phyloP scores from a whole-genome alignment of 2,113 vertebrate species.

The Hippocampus mohnikei region DNA sequence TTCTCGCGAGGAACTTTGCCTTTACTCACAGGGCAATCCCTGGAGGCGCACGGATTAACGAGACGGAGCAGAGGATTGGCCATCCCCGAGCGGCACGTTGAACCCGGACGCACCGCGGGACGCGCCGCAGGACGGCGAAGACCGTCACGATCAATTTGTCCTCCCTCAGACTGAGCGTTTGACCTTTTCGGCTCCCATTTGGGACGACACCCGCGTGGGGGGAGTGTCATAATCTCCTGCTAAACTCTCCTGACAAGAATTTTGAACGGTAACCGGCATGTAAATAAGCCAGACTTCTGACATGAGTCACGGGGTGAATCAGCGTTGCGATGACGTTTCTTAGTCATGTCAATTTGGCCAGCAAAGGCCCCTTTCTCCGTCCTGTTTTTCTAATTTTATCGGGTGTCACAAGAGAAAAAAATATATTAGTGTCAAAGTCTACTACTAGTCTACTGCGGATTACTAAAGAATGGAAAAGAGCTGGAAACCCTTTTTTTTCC shows the following conservation, averaged over 20 bases:
- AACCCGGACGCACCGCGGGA: background rate
- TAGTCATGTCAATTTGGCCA: too few species aligned
- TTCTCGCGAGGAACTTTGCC: background rate
- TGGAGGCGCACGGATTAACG: background rate
- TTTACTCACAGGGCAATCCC: background rate
- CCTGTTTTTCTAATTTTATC: too few species aligned
- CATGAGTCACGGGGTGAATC: too few species aligned
- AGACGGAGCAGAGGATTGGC: background rate
- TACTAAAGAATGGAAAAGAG: too few species aligned
- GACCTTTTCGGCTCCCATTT: conserved; percentile 7
- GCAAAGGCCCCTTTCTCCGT: too few species aligned
- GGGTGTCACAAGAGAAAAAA: too few species aligned
- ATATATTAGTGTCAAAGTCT: too few species aligned
- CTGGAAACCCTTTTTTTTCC: too few species aligned
- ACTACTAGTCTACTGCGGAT: too few species aligned
- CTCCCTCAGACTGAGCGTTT: background rate
- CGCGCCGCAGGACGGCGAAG: background rate
- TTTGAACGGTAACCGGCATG: too few species aligned
- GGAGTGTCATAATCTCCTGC: background rate
- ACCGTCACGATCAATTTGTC: conserved; percentile 3
- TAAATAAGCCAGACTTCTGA: too few species aligned
- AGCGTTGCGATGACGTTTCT: too few species aligned
- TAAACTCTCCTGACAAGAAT: background rate
- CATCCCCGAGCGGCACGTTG: conserved; percentile 12
- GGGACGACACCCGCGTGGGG: background rate